Evolutionary conservation across 2,797 vertebrate species (phyloP), one percentile per base, ranked within the genome.

Genomic region (Peromyscus aztecus): DNA sequence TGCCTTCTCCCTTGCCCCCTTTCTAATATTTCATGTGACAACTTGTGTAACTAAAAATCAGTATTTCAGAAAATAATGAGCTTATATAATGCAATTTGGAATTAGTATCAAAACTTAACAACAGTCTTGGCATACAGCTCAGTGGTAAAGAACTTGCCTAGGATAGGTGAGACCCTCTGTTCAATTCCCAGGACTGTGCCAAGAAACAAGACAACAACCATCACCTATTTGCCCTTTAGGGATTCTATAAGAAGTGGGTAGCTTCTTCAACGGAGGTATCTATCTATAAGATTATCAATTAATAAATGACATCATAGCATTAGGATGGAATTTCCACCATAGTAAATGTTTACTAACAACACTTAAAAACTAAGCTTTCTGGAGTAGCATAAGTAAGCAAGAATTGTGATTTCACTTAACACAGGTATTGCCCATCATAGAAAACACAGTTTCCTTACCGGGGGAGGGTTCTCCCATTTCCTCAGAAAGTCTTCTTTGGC

Each of bases 401-500:
- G 57, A 83, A 85, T 90, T 29, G 78, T 75, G 8, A 82, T 75
- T 98, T 88, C 89, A 90, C 29, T 78, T 92, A 49, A 55, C 29
- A 86, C 0, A 75, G 29, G 9, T 89, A 65, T 73, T 89, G 96
- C 67, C 94, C 94, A 76, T 86, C 12, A 27, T 6, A 96, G 76
- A 97, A 89, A 87, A 27, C 95, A 97, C 89, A 67, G 69, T 95
- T 76, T 91, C 10, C 91, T 98, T 98, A 99, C 99, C 99, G 99
- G 99, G 98, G 99, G 98, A 92, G 99, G 99, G 98, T 99, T 99
- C 98, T 99, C 99, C 99, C 99, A 99, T 99, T 99, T 99, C 99
- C 98, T 99, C 99, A 99, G 99, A 98, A 99, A 99, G 98, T 99
- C 99, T 99, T 99, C 99, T 99, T 99, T 99, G 99, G 99, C 99